Percentiles rank a stretch among this genome's conserved stretches.
Conservation (phyloP, 2,113 vertebrate genomes). For the Mormyrus iriodes region DNA sequence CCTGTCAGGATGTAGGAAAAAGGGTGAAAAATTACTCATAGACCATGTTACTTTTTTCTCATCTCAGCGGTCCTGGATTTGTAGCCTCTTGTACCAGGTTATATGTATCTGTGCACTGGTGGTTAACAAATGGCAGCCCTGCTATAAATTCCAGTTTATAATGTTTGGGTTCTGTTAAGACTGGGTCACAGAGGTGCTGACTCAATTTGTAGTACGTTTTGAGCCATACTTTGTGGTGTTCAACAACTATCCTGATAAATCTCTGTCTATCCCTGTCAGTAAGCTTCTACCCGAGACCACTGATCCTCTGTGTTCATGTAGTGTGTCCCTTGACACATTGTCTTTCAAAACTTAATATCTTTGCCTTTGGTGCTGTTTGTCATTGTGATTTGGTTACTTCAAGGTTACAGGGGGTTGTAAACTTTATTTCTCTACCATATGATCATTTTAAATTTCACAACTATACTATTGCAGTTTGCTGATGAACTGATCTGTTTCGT, state of each 20-base stretch:
- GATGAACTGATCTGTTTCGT: not conserved
- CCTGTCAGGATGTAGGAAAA: not conserved
- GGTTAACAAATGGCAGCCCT: not conserved
- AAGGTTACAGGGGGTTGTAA: not conserved
- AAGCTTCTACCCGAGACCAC: not conserved
- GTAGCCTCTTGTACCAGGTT: not conserved
- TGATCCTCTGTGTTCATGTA: not conserved
- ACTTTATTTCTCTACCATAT: not conserved
- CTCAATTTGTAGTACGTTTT: not conserved
- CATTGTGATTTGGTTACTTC: not conserved
- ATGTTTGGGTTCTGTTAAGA: not conserved
- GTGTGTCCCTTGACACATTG: not conserved
- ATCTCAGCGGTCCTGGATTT: not conserved
- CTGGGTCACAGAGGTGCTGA: not conserved
- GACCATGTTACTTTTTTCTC: not conserved
- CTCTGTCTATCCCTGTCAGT: not conserved
- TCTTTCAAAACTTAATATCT: not conserved
- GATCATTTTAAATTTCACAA: not conserved
- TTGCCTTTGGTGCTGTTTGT: not conserved
- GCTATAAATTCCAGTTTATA: not conserved
- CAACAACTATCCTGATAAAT: not conserved
- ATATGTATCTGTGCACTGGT: not conserved
- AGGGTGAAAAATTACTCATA: not conserved
- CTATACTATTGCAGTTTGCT: not conserved
- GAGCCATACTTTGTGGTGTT: not conserved